These are phyloP conservation scores for Tetramorium simillimum DNA, from an alignment of 1,140 invertebrate genomes.

Conservation along the genomic window DNA sequence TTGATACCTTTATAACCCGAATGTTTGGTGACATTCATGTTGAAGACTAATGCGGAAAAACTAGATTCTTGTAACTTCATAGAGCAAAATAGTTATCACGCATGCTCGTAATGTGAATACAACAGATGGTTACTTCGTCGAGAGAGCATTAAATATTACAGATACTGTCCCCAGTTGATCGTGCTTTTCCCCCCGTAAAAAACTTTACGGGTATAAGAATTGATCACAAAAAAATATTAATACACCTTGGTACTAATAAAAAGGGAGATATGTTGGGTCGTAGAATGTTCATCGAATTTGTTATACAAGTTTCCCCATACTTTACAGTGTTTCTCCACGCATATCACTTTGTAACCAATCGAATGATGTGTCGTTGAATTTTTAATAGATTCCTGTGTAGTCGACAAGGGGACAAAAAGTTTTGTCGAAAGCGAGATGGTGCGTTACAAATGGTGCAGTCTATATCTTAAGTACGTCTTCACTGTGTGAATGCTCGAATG, in stretches of 20 bases:
- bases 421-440: neutral
- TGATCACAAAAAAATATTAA: neutral
- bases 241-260: neutral
- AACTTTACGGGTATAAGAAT: neutral
- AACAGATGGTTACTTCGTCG: neutral
- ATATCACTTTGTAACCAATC: neutral
- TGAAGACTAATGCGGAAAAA: neutral
- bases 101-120: constrained; percentile 1
- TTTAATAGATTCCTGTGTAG: neutral
- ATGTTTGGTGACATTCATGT: neutral
- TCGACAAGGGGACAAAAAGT: neutral
- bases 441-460: neutral
- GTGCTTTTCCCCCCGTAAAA: neutral
- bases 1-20: constrained; percentile 19
- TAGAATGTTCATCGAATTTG: neutral
- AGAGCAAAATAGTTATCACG: neutral
- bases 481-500: neutral
- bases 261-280: neutral
- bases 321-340: neutral
- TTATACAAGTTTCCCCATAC: neutral
- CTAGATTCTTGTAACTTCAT: neutral
- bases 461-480: neutral
- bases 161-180: neutral
- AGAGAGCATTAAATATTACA: constrained; percentile 31
- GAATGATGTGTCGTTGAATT: neutral